These are phyloP conservation scores for Diaperis boleti DNA, from an alignment of 2,888 invertebrate species.

Conservation along the genomic window DNA sequence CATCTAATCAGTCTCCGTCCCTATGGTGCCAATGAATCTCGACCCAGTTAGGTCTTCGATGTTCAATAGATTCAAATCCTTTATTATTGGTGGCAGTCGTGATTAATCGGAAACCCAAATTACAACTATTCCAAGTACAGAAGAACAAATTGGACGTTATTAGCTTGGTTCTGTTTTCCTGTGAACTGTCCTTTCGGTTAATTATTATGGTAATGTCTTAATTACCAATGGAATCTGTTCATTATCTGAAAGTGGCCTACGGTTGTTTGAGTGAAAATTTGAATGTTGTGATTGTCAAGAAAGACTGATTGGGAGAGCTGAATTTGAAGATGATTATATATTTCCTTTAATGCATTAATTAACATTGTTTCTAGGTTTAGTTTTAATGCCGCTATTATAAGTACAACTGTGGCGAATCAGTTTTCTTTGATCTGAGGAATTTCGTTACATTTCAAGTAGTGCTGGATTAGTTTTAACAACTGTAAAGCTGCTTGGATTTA, in stretches of 20 bases:
- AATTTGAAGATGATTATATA: too few relatives aligned
- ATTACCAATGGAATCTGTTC: slow-evolving; percentile 10
- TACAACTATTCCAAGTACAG: slow-evolving; percentile 11
- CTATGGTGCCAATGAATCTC: too few relatives aligned
- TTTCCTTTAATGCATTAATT: too few relatives aligned
- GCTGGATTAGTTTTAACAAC: too few relatives aligned
- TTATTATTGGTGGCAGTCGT: slow-evolving; percentile 1
- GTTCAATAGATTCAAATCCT: not conserved
- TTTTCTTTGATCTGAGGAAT: too few relatives aligned
- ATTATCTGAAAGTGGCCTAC: not conserved
- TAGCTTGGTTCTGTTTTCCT: slow-evolving; percentile 11
- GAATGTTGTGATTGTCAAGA: not conserved
- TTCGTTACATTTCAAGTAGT: too few relatives aligned
- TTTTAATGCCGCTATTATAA: too few relatives aligned
- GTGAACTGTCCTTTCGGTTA: slow-evolving; percentile 10
- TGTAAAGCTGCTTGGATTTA: too few relatives aligned
- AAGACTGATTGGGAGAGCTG: slow-evolving; percentile 10
- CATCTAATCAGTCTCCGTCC: too few relatives aligned
- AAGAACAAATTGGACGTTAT: slow-evolving; percentile 14
- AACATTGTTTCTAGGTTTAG: too few relatives aligned
- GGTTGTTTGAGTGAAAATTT: not conserved
- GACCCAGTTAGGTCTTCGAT: too few relatives aligned
- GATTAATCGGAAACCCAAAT: slow-evolving; percentile 6
- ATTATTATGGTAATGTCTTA: slow-evolving; percentile 24
- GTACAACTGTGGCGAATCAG: too few relatives aligned